Evolutionary conservation across 1,140 invertebrate species (phyloP), one percentile per base, ranked within the genome.

Genomic region (Trachymyrmex cornetzi): DNA sequence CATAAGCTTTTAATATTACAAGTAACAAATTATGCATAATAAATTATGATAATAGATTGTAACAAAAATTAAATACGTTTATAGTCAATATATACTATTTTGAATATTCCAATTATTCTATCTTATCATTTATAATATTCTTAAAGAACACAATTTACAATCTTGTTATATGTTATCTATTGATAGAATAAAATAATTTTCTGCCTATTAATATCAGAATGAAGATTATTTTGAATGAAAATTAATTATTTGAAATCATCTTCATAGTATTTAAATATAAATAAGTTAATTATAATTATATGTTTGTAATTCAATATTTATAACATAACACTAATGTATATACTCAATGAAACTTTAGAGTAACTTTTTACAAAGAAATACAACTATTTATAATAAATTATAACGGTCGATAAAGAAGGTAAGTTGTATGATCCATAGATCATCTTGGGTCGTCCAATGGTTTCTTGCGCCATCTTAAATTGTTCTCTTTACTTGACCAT

Each of bases 401-500:
- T 67, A 53, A 80, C 22, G 50, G 38, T 81, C 30, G 79, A 71
- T 81, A 84, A 84, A 50, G 64, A 63, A n/a, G 24, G 16, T 71
- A 14, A 0, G 61, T 72, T 1, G 3, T 30, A 7, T 59, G 53
- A 74, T 74, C 24, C 63, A 84, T 84, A 44, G 27, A 84, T 63
- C 44, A 48, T 50, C 6, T 0, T 50, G n/a, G n/a, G 24, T 48
- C n/a, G n/a, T 48, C 7, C 24, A n/a, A 3, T 75, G 14, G 16
- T 38, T 59, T 24, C 48, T 34, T 38, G 55, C 80, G 69, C 80
- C 80, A 75, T 64, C 80, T 61, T 5, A 74, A 19, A 48, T 48
- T 71, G 44, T 22, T 84, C 55, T 67, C 30, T 67, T 19, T 12
- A 53, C 27, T 48, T 82, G 30, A 48, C 3, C 22, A 24, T 24